phyloP scores from a whole-genome alignment of 2,888 invertebrate genomes.

The Synergus laeviventris region DNA sequence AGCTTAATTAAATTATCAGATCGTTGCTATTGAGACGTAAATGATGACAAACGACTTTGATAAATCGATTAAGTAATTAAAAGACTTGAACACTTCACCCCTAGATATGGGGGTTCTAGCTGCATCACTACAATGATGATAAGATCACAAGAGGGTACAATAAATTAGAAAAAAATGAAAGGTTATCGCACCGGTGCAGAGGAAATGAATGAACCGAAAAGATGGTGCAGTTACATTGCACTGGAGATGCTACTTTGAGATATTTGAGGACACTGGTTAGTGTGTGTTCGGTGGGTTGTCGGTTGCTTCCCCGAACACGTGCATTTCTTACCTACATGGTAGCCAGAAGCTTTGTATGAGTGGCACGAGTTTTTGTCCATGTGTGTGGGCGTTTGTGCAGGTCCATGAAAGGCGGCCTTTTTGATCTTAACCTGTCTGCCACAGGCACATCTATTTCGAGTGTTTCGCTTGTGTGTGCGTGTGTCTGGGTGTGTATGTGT shows the following conservation, averaged over 20 bases:
- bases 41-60: not conserved
- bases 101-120: not conserved
- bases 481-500: not conserved
- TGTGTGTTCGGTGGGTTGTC: conserved; percentile 33
- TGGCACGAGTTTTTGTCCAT: conserved; percentile 35
- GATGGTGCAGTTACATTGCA: conserved; percentile 24
- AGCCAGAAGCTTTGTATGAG: conserved; percentile 23
- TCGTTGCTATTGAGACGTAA: not conserved
- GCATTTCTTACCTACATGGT: conserved; percentile 38
- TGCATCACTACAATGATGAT: not conserved
- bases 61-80: not conserved
- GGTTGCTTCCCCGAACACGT: conserved; percentile 24
- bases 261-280: conserved; percentile 38
- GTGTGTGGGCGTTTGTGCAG: conserved; percentile 32
- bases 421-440: conserved; percentile 35
- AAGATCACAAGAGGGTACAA: conserved; percentile 17
- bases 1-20: not conserved
- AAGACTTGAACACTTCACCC: not conserved
- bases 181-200: not conserved
- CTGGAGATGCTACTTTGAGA: conserved; percentile 37
- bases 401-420: conserved; percentile 22
- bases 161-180: conserved; percentile 15
- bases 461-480: not conserved
- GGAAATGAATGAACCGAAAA: conserved; percentile 40
- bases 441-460: conserved; percentile 32